Evolutionary conservation across 2,888 invertebrate genomes (phyloP).

Genomic region (Sycophila texana): DNA sequence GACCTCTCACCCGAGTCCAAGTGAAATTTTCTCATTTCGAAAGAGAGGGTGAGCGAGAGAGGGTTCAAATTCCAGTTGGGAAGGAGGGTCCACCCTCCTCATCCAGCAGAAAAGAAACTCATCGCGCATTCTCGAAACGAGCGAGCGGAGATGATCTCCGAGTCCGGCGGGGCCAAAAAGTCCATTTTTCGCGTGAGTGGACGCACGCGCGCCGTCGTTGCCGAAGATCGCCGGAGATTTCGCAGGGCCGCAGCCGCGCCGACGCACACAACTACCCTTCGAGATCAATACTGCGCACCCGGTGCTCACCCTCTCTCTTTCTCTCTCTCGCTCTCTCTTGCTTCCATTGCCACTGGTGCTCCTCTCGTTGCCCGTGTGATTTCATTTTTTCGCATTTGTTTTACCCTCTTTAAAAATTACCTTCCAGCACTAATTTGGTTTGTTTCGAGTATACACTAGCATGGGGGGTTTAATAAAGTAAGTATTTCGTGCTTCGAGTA

Average conservation of each 20-base stretch:
- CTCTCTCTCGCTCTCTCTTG: constrained; percentile 7
- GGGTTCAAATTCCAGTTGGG: too few relatives aligned
- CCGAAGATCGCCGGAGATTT: constrained; percentile 72
- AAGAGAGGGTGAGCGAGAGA: too few relatives aligned
- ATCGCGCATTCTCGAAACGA: background rate
- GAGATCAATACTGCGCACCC: constrained; percentile 71
- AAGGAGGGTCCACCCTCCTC: too few relatives aligned
- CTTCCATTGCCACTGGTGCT: background rate
- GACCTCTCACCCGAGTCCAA: too few relatives aligned
- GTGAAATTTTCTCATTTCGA: too few relatives aligned
- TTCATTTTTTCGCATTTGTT: too few relatives aligned
- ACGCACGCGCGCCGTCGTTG: constrained; percentile 24
- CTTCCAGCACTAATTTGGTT: too few relatives aligned
- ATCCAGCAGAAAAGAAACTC: background rate
- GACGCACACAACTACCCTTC: constrained; percentile 65
- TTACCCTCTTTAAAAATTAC: too few relatives aligned
- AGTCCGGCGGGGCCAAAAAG: background rate
- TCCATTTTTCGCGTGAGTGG: background rate
- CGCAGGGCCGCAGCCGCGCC: constrained; percentile 64
- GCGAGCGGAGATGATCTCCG: background rate
- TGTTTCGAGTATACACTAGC: too few relatives aligned
- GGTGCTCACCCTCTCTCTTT: background rate
- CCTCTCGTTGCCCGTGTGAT: background rate
- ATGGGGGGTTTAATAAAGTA: too few relatives aligned
- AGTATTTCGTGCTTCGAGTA: background rate